Evolutionary conservation across 92 coral and sea anemone species (phyloP).

Genomic region (Bergia puertoricense): DNA sequence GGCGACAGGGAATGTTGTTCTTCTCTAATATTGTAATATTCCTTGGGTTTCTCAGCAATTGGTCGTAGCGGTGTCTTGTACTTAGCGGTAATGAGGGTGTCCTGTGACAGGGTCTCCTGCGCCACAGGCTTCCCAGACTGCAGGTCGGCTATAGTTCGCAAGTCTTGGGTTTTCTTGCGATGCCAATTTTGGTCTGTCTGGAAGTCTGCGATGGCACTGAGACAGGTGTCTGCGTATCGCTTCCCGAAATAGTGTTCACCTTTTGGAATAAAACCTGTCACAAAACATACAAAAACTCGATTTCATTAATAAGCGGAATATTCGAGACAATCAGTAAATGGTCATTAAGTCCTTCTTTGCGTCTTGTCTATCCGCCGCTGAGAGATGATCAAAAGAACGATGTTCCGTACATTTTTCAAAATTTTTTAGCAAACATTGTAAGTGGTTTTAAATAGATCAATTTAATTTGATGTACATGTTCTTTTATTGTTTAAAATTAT

Average conservation of each 20-base stretch:
- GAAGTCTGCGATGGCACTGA: constrained; percentile 92
- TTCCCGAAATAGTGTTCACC: constrained; percentile 94
- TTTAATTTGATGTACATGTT: too few species aligned
- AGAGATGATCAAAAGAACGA: too few species aligned
- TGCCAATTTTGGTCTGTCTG: constrained; percentile 76
- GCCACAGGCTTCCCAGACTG: constrained; percentile 82
- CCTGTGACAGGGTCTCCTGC: constrained; percentile 60
- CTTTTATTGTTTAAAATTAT: too few species aligned
- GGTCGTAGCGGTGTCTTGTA: constrained; percentile 82
- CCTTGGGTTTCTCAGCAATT: constrained; percentile 65
- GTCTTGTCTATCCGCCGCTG: too few species aligned
- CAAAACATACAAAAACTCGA: background rate
- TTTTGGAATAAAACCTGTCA: constrained; percentile 89
- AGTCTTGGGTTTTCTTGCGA: constrained; percentile 72
- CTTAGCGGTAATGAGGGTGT: constrained; percentile 68
- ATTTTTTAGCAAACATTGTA: too few species aligned
- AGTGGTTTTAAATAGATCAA: too few species aligned
- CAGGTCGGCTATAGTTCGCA: constrained; percentile 79
- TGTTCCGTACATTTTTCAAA: too few species aligned
- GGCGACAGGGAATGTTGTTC: constrained; percentile 96
- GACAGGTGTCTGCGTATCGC: constrained; percentile 91
- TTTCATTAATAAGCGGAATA: too few species aligned
- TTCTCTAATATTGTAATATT: constrained; percentile 72
- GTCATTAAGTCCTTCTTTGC: too few species aligned
- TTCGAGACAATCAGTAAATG: too few species aligned